Percentiles rank a stretch among this genome's conserved stretches.
phyloP scores from a whole-genome alignment of 2,113 vertebrate species.

The Trachemys scripta region DNA sequence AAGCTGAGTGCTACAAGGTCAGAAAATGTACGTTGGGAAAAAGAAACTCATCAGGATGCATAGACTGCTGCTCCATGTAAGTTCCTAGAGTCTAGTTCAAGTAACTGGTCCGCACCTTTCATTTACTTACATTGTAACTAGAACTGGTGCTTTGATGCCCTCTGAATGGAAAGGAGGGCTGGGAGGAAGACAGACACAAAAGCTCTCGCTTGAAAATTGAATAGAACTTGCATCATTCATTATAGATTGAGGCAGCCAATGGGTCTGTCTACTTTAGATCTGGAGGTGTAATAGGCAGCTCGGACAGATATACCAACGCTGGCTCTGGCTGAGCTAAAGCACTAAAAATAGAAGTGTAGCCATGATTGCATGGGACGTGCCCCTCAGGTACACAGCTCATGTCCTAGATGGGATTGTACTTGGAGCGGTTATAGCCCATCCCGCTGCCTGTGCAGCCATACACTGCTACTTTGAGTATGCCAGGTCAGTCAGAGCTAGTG shows the following conservation, averaged over 20 bases:
- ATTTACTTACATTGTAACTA: background rate
- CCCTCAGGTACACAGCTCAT: background rate
- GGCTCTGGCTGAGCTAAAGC: background rate
- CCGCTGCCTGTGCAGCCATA: background rate
- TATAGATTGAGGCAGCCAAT: background rate
- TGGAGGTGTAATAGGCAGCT: background rate
- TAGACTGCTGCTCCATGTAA: too few relatives aligned
- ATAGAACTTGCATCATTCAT: background rate
- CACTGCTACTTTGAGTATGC: background rate
- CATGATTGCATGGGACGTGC: background rate
- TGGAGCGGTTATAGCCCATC: background rate
- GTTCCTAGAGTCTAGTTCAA: background rate
- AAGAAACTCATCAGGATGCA: background rate
- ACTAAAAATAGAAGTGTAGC: background rate
- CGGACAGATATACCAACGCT: background rate
- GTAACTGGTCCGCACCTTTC: background rate
- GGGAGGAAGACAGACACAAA: background rate
- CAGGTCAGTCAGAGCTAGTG: background rate
- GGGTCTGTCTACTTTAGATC: background rate
- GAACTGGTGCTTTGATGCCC: background rate
- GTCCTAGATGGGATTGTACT: background rate
- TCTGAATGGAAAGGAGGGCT: background rate
- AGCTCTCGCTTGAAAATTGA: background rate
- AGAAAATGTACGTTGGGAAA: background rate
- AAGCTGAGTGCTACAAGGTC: background rate